These are phyloP conservation scores for Rhinichthys osculus DNA, from an alignment of 2,797 vertebrate species.

Conservation along the genomic window DNA sequence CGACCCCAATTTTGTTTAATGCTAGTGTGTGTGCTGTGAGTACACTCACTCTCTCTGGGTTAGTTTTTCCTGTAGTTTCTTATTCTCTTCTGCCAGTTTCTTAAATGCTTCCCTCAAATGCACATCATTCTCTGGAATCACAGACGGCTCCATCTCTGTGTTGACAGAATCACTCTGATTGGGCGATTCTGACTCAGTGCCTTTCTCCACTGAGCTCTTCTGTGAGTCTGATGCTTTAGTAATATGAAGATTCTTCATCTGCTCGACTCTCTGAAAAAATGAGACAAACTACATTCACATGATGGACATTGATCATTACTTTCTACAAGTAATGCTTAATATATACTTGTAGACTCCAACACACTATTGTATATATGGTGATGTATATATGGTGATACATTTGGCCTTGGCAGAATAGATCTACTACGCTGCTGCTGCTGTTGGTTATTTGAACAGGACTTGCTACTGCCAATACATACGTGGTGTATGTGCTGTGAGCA, in stretches of 20 bases:
- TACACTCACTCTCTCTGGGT: conserved; percentile 82
- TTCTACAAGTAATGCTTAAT: not conserved
- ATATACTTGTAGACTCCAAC: no score
- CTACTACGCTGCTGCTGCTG: no score
- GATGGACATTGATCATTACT: not conserved
- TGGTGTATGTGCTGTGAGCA: no score
- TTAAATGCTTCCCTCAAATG: conserved; percentile 70
- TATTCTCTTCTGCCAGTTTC: conserved; percentile 78
- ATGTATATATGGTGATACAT: no score
- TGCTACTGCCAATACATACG: no score
- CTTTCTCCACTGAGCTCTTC: conserved; percentile 55
- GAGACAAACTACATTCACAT: conserved; percentile 1
- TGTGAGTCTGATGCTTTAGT: conserved; percentile 57
- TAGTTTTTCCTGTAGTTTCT: conserved; percentile 75
- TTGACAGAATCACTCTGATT: conserved; percentile 62
- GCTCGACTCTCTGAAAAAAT: conserved; percentile 70
- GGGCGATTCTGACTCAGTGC: conserved; percentile 57
- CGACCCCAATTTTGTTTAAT: not conserved
- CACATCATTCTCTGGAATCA: conserved; percentile 55
- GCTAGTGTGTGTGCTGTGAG: not conserved
- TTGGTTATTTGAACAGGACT: no score
- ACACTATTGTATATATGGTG: no score
- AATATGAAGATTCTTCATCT: conserved; percentile 56
- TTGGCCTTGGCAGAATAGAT: no score
- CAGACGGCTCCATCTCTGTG: conserved; percentile 55